A percentile compares a stretch with the other conserved stretches of the same genome.
phyloP scores from a whole-genome alignment of 2,888 invertebrate genomes.

The Nephrotoma appendiculata region DNA sequence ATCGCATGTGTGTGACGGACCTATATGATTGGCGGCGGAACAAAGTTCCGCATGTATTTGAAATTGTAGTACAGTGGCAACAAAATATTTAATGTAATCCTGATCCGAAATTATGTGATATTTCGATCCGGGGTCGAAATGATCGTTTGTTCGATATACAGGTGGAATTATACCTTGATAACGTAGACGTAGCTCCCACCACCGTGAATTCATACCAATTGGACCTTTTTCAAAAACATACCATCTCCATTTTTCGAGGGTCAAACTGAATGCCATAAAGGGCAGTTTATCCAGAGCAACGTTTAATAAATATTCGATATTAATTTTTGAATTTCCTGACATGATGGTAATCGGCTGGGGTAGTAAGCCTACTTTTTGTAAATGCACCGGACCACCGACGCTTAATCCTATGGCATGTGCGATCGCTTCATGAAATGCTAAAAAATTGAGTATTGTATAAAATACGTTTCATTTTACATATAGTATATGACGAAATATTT shows the following conservation, averaged over 20 bases:
- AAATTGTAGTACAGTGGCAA: slow-evolving; percentile 69
- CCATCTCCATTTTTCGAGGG: slow-evolving; percentile 77
- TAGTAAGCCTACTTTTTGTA: slow-evolving; percentile 53
- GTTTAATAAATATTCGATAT: slow-evolving; percentile 42
- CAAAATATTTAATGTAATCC: slow-evolving; percentile 62
- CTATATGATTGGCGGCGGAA: slow-evolving; percentile 50
- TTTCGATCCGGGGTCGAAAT: slow-evolving; percentile 74
- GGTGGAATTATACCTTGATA: slow-evolving; percentile 66
- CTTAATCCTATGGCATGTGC: slow-evolving; percentile 68
- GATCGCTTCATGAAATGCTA: slow-evolving; percentile 75
- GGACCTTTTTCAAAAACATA: slow-evolving; percentile 61
- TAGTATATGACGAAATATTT: slow-evolving; percentile 7
- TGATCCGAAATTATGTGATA: slow-evolving; percentile 67
- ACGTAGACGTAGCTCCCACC: slow-evolving; percentile 60
- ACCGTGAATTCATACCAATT: slow-evolving; percentile 51
- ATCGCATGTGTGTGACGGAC: slow-evolving; percentile 68
- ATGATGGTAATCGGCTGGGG: slow-evolving; percentile 39
- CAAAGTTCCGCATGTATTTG: slow-evolving; percentile 72
- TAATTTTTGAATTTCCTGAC: slow-evolving; percentile 17
- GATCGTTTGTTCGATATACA: slow-evolving; percentile 47
- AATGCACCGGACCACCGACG: slow-evolving; percentile 59
- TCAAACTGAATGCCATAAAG: slow-evolving; percentile 63
- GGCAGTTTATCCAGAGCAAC: slow-evolving; percentile 67
- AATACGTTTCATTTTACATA: background rate
- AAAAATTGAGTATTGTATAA: slow-evolving; percentile 17